phyloP scores from a whole-genome alignment of 2,888 invertebrate genomes.

The Pachliopta kotzebuea region DNA sequence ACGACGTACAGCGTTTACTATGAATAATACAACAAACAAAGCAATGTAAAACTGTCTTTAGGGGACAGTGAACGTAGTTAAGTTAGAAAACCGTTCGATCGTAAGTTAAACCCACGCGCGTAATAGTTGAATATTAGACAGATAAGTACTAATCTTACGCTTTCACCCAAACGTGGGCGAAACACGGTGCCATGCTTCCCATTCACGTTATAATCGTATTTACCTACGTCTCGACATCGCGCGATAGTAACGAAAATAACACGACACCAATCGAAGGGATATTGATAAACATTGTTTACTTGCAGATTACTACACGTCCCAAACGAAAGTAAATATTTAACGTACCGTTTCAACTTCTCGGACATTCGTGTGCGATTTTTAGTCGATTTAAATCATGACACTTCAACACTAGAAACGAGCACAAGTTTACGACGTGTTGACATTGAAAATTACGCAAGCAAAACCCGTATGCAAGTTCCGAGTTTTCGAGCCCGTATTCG shows the following conservation, averaged over 20 bases:
- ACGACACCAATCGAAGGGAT: constrained; percentile 50
- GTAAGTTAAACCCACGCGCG: constrained; percentile 19
- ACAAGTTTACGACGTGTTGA: constrained; percentile 52
- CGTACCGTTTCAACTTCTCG: constrained; percentile 35
- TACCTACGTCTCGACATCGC: constrained; percentile 39
- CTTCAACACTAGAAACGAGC: constrained; percentile 21
- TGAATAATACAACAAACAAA: constrained; percentile 9
- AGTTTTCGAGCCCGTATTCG: constrained; percentile 37
- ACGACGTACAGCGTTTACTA: constrained; percentile 3
- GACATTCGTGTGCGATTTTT: constrained; percentile 5
- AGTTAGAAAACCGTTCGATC: constrained; percentile 3
- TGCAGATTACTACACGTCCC: constrained; percentile 62
- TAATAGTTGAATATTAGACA: constrained; percentile 18
- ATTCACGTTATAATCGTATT: constrained; percentile 58
- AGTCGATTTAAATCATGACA: constrained; percentile 24
- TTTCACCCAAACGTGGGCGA: constrained; percentile 72
- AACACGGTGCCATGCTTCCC: constrained; percentile 46
- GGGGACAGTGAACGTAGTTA: background rate
- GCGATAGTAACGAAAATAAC: constrained; percentile 51
- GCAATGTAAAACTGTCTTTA: background rate
- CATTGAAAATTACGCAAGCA: constrained; percentile 78
- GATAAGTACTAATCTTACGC: constrained; percentile 38
- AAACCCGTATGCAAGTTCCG: constrained; percentile 46
- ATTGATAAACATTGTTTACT: constrained; percentile 72
- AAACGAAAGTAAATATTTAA: constrained; percentile 48